Conservation (phyloP, 2,797 vertebrate species). For the Alectoris magna region DNA sequence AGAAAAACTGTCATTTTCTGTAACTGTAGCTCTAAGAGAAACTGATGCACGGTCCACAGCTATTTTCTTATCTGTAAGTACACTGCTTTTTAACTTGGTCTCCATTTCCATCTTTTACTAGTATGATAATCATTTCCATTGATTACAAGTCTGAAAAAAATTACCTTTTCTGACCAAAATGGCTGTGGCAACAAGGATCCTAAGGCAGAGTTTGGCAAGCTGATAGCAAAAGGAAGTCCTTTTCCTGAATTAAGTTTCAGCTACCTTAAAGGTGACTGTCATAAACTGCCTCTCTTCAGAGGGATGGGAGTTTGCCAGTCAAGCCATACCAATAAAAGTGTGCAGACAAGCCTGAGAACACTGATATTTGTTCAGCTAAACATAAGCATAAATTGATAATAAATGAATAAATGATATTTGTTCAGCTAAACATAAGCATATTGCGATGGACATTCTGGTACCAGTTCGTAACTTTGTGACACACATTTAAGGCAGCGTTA, state of each 20-base stretch:
- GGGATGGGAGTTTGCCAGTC: conserved; percentile 7
- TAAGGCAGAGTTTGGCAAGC: conserved; percentile 29
- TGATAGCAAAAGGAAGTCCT: conserved; percentile 45
- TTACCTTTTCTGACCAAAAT: conserved; percentile 41
- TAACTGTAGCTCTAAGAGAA: neutral
- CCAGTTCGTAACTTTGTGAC: neutral
- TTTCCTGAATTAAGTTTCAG: conserved; percentile 22
- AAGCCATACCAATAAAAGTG: conserved; percentile 11
- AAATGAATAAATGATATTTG: neutral
- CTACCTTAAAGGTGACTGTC: conserved; percentile 48
- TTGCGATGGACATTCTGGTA: neutral
- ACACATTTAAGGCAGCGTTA: neutral
- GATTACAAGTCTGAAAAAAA: neutral
- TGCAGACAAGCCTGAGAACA: neutral
- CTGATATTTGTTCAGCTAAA: neutral
- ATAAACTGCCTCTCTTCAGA: conserved; percentile 36
- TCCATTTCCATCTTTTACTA: conserved; percentile 16
- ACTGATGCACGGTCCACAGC: accelerated
- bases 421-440: neutral
- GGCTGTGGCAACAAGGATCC: conserved; percentile 26
- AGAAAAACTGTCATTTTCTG: neutral
- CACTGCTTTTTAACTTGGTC: conserved; percentile 21
- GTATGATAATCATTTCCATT: conserved; percentile 33
- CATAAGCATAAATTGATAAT: no score
- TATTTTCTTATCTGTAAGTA: conserved; percentile 16